Base-by-base conservation (phyloP, 2,113 vertebrate species). In the Scomber japonicus region DNA sequence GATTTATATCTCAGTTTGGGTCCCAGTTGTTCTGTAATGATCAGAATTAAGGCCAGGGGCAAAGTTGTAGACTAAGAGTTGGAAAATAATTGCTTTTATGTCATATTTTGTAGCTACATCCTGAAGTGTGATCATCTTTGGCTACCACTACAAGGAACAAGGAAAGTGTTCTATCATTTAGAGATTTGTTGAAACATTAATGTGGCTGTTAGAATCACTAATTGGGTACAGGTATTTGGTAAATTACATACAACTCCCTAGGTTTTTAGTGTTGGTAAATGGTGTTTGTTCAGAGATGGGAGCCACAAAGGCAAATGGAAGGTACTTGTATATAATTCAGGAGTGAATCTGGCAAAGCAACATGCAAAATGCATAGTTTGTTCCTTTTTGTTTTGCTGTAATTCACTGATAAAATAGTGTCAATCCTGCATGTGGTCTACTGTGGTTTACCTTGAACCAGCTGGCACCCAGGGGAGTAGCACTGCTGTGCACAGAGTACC, bases 251-350 rank as follows among this genome's bases (percentile, higher is more conserved):
- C 8, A 70, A 50, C 16, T 54, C 69, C 50, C 50, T 0, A 48
- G 71, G 45, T 44, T 59, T 57, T 70, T 53, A 65, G 69, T 46
- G 54, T 50, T 46, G n/a, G 49, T 53, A 75, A 60, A 71, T 21
- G 8, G 40, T 53, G 62, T 40, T 56, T 40, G 49, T 64, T 65
- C 11, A 64, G 72, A 55, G 51, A 71, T 51, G 50, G 48, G 17
- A 55, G 21, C 44, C 55, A 68, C 50, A 50, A 19, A 50, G 40
- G 57, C 51, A 59, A 73, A 70, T 55, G 24, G 24, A 27, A 27
- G 2, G 24, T 64, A 17, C 51, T 72, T 55, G 16, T 59, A 17
- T 51, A 27, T 6, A 21, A 16, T 48, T 63, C 35, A 40, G 35
- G 2, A 40, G 35, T 9, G 9, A 40, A 40, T 40, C 6, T 40